Base-by-base conservation (phyloP, 2,888 invertebrate genomes). In the Ferdinandea cuprea region DNA sequence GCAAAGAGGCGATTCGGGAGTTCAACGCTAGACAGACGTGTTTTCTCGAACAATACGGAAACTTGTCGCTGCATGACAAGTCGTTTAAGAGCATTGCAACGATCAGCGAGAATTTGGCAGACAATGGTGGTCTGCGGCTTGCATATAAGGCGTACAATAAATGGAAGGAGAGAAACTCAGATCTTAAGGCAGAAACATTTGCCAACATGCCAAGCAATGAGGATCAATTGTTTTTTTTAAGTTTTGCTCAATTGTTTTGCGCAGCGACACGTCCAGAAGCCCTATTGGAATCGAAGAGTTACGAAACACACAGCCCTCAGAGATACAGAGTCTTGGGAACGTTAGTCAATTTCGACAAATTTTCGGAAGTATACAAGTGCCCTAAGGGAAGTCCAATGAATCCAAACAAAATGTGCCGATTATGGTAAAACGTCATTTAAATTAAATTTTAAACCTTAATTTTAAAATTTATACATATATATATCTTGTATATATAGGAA, bases 201-300 rank as follows among this genome's bases (percentile, higher is more conserved):
- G 50, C 85, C 9, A 74, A 59, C n/a, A 44, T 86, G 11, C 54
- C 85, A 28, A 68, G 83, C 2, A 80, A 80, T 3, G 79, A 76
- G 9, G 59, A 85, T 35, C 85, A 87, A 25, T 61, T 87, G 68
- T 87, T 87, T 37, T 87, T 86, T 52, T 42, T 87, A 0, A 79
- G 81, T 8, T 85, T 85, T 66, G 86, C 86, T 6, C 87, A 87
- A 58, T n/a, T 80, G 2, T 86, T 86, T 78, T 87, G 87, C 50
- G 48, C 61, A 6, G 79, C 72, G 17, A 7, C 85, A 9, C 66
- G 83, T n/a, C 84, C 85, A 7, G 80, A 85, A 63, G 81, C 85
- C 1, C 17, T 85, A 17, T 59, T 74, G 1, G 71, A 83, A 17
- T 35, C 77, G 13, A 30, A 61, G 1, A 46, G 78, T 2, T 81